phyloP scores from a whole-genome alignment of 2,113 vertebrate genomes.

The Butastur rufipennis region DNA sequence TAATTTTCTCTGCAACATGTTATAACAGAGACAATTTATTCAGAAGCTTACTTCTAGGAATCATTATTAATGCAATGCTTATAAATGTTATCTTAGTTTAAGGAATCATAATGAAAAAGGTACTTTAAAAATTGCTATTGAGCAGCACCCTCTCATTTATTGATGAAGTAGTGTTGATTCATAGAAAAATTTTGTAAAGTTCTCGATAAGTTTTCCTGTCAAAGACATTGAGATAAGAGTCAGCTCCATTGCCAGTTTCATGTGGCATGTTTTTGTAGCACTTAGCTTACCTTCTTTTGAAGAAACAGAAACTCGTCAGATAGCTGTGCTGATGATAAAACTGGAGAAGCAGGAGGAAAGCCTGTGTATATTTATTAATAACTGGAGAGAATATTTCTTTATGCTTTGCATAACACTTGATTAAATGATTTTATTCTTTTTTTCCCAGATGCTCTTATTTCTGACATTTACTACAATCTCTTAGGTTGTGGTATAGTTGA shows the following conservation, averaged over 20 bases:
- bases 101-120: neutral
- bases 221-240: slow-evolving; percentile 51
- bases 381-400: neutral
- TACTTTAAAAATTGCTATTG: neutral
- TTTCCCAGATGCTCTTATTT: neutral
- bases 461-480: neutral
- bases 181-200: slow-evolving; percentile 1
- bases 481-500: neutral
- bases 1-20: neutral
- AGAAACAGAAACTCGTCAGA: slow-evolving; percentile 7
- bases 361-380: neutral
- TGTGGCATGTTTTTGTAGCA: neutral
- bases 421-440: neutral
- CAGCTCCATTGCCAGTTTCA: neutral
- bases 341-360: neutral
- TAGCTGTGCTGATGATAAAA: neutral
- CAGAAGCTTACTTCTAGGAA: neutral
- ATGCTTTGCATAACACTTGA: neutral
- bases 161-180: slow-evolving; percentile 27
- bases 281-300: slow-evolving; percentile 3
- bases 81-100: slow-evolving; percentile 12
- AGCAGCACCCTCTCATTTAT: slow-evolving; percentile 24
- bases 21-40: slow-evolving; percentile 12
- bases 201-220: slow-evolving; percentile 29
- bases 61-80: neutral